A percentile compares a stretch with the other conserved stretches of the same genome.
phyloP scores from a whole-genome alignment of 2,797 vertebrate genomes.

The Hydrolagus colliei region DNA sequence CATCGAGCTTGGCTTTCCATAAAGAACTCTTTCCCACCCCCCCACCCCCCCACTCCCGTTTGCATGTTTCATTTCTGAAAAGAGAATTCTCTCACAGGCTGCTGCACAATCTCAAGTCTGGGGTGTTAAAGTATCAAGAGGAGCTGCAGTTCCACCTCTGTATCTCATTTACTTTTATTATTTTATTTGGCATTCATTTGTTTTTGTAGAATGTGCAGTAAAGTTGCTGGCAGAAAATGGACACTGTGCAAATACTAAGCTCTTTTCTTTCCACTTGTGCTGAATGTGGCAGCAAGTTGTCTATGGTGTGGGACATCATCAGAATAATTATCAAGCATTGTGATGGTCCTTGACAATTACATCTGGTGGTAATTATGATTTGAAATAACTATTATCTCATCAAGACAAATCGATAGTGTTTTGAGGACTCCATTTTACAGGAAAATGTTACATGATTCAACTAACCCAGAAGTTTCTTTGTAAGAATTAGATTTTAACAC shows the following conservation, averaged over 20 bases:
- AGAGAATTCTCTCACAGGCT: not conserved
- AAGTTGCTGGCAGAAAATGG: not conserved
- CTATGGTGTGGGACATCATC: not conserved
- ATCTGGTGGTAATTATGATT: no score
- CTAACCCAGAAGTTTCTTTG: not conserved
- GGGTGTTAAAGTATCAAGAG: not conserved
- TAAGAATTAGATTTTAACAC: not conserved
- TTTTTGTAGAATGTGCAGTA: not conserved
- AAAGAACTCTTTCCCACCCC: not conserved
- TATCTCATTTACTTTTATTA: not conserved
- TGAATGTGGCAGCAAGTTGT: no score
- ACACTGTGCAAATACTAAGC: not conserved
- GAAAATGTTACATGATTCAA: no score
- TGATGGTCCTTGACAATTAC: not conserved
- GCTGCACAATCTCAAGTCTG: not conserved
- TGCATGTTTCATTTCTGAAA: not conserved
- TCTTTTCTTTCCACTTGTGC: not conserved
- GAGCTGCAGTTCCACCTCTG: not conserved
- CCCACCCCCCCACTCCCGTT: no score
- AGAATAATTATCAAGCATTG: not conserved
- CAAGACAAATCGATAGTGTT: not conserved
- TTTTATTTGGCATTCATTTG: not conserved
- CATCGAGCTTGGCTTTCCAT: not conserved
- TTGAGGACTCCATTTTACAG: no score
- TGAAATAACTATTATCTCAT: not conserved